Conservation (phyloP, 2,113 vertebrate genomes). For the Entomyzon cyanotis region DNA sequence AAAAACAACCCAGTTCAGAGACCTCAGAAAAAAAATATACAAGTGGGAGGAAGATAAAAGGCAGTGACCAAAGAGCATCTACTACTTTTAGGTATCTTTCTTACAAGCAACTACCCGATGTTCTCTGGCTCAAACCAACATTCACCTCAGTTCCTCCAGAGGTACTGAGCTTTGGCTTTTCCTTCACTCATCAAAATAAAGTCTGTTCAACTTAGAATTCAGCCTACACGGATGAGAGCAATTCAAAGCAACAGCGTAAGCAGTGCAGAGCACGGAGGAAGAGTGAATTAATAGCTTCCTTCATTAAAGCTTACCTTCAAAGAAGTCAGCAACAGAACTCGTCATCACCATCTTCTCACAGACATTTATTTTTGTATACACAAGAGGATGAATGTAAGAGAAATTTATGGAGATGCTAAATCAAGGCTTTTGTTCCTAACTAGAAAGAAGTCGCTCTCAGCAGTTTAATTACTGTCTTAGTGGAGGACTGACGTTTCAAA, state of each 20-base stretch:
- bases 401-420: slow-evolving; percentile 23
- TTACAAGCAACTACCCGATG: not conserved
- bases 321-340: not conserved
- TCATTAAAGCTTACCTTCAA: slow-evolving; percentile 56
- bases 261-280: not conserved
- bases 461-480: not conserved
- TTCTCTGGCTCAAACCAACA: not conserved
- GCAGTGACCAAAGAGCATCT: not conserved
- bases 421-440: slow-evolving; percentile 39
- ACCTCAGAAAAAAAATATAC: not conserved
- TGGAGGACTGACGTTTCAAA: not conserved
- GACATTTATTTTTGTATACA: slow-evolving; percentile 45
- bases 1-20: not conserved
- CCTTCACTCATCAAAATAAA: not conserved
- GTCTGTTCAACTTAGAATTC: not conserved
- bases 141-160: not conserved
- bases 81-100: not conserved
- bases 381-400: not conserved
- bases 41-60: not conserved
- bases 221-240: slow-evolving; percentile 2
- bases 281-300: slow-evolving; percentile 32
- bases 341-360: slow-evolving; percentile 1
- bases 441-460: not conserved
- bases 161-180: not conserved
- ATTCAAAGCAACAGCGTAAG: slow-evolving; percentile 25